Percentiles rank a stretch among this genome's conserved stretches.
These are phyloP conservation scores for Parazoanthus atlanticus DNA, from an alignment of 92 coral and sea anemone genomes.

Conservation along the genomic window DNA sequence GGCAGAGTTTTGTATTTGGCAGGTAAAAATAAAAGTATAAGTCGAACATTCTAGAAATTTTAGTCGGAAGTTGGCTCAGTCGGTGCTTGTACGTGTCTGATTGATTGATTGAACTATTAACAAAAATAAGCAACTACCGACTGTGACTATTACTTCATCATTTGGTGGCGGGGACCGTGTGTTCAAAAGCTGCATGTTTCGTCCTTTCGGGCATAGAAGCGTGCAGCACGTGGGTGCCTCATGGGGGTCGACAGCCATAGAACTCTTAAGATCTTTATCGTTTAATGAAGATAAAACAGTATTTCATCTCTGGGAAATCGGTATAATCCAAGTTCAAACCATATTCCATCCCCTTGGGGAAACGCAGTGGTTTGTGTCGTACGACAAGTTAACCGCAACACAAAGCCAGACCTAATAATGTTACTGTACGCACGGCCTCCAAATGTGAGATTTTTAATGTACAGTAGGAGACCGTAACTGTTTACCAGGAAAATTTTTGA, in stretches of 20 bases:
- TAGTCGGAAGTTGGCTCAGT: neutral
- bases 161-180: neutral
- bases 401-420: neutral
- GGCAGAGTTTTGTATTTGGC: neutral
- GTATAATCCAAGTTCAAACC: neutral
- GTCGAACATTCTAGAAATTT: neutral
- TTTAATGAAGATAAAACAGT: slow-evolving; percentile 1
- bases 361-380: neutral
- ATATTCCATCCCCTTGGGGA: too few relatives aligned
- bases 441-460: neutral
- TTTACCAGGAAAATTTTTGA: neutral
- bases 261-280: neutral
- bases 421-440: neutral
- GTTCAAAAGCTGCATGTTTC: neutral
- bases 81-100: slow-evolving; percentile 6
- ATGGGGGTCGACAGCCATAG: neutral
- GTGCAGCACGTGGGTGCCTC: slow-evolving; percentile 19
- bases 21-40: neutral
- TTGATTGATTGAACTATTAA: neutral
- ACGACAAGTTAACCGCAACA: neutral
- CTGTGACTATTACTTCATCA: neutral
- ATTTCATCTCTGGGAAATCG: neutral
- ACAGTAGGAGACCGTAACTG: neutral
- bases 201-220: slow-evolving; percentile 13
- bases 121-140: neutral